Evolutionary conservation across 2,888 invertebrate genomes (phyloP).

Genomic region (Drosophila engyochracea): DNA sequence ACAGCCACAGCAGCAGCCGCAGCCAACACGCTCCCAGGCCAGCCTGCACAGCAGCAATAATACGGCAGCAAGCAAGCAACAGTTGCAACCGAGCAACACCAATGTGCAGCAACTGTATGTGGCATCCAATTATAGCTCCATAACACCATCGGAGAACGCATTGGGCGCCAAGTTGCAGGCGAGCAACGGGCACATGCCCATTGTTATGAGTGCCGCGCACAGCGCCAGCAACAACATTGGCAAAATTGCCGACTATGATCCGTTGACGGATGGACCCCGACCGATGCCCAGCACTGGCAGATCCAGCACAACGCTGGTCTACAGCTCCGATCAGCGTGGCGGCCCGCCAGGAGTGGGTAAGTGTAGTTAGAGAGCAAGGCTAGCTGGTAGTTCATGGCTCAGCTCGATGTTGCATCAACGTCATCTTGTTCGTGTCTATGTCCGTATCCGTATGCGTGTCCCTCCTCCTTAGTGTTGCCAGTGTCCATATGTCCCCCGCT

Average conservation of each 20-base stretch:
- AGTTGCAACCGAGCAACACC: slow-evolving; percentile 55
- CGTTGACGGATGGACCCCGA: slow-evolving; percentile 90
- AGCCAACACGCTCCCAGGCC: slow-evolving; percentile 36
- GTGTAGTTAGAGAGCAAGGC: slow-evolving; percentile 51
- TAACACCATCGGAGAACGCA: slow-evolving; percentile 72
- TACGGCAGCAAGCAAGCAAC: slow-evolving; percentile 52
- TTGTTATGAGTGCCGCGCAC: slow-evolving; percentile 31
- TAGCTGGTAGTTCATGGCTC: slow-evolving; percentile 68
- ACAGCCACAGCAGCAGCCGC: slow-evolving; percentile 29
- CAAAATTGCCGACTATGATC: slow-evolving; percentile 93
- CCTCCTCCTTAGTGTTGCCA: background rate
- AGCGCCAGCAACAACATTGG: slow-evolving; percentile 86
- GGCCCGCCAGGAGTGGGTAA: slow-evolving; percentile 88
- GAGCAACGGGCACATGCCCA: slow-evolving; percentile 65
- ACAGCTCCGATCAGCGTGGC: slow-evolving; percentile 90
- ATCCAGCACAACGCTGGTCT: slow-evolving; percentile 93
- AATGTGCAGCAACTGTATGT: slow-evolving; percentile 77
- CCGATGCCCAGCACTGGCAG: slow-evolving; percentile 90
- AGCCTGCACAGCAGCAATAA: slow-evolving; percentile 60
- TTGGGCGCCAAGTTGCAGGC: slow-evolving; percentile 53
- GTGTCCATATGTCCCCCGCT: background rate
- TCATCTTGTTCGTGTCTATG: slow-evolving; percentile 56
- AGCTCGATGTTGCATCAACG: slow-evolving; percentile 61
- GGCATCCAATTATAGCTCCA: slow-evolving; percentile 69
- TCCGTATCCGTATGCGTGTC: slow-evolving; percentile 1